Evolutionary conservation across 2,797 vertebrate genomes (phyloP).

Genomic region (Liparis tanakae): DNA sequence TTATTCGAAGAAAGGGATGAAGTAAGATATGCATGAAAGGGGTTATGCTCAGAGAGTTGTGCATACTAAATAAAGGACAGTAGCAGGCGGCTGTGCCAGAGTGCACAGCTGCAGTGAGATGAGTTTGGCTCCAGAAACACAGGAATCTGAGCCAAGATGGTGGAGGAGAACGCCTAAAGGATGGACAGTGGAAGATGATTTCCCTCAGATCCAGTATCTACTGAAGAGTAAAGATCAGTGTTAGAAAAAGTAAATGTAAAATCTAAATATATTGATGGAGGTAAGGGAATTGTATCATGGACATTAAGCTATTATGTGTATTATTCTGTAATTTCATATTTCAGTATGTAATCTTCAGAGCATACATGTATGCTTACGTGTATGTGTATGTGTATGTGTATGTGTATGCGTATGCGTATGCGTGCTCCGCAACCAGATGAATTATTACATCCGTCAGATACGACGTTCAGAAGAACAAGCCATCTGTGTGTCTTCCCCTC

Average conservation of each 20-base stretch:
- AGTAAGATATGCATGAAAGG: slow-evolving; percentile 66
- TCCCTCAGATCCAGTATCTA: slow-evolving; percentile 10
- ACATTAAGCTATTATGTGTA: slow-evolving; percentile 52
- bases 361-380: slow-evolving; percentile 36
- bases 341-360: slow-evolving; percentile 49
- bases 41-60: slow-evolving; percentile 49
- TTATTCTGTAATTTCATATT: slow-evolving; percentile 63
- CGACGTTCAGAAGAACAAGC: slow-evolving; percentile 49
- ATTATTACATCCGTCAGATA: slow-evolving; percentile 53
- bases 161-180: slow-evolving; percentile 8
- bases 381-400: slow-evolving; percentile 10
- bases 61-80: slow-evolving; percentile 43
- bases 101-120: slow-evolving; percentile 45
- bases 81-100: slow-evolving; percentile 38
- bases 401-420: slow-evolving; percentile 27
- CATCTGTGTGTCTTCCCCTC: slow-evolving; percentile 26
- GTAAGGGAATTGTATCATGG: slow-evolving; percentile 30
- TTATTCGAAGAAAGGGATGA: slow-evolving; percentile 32
- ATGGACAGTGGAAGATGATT: slow-evolving; percentile 21
- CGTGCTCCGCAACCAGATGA: slow-evolving; percentile 30
- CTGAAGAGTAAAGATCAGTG: slow-evolving; percentile 17
- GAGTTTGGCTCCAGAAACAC: slow-evolving; percentile 44
- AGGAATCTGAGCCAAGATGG: slow-evolving; percentile 55
- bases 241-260: slow-evolving; percentile 25
- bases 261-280: slow-evolving; percentile 25